Evolutionary conservation across 2,113 vertebrate species (phyloP).

Genomic region (Microtus pennsylvanicus): DNA sequence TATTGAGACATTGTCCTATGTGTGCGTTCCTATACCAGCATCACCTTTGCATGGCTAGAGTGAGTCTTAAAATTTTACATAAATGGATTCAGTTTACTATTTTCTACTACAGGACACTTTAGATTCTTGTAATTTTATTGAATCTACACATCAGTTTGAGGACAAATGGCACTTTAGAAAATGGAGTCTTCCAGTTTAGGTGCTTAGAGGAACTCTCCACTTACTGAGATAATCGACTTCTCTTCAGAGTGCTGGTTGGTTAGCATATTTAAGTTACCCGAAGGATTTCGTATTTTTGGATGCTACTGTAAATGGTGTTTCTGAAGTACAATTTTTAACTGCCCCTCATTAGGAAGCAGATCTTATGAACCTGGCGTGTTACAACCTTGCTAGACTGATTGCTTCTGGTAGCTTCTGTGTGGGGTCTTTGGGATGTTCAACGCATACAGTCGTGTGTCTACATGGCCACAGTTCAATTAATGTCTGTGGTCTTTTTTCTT

Average conservation of each 20-base stretch:
- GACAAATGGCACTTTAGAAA: conserved; percentile 9
- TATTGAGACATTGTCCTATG: not conserved
- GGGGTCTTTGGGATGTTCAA: conserved; percentile 11
- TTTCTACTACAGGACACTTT: conserved; percentile 4
- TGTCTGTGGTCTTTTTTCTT: not conserved
- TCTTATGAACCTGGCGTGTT: not conserved
- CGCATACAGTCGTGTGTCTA: not conserved
- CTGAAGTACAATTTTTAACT: conserved; percentile 50
- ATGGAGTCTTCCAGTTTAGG: not conserved
- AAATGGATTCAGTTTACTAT: conserved; percentile 19
- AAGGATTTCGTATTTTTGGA: conserved; percentile 35
- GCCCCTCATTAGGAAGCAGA: not conserved
- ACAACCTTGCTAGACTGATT: not conserved
- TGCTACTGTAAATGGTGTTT: conserved; percentile 8
- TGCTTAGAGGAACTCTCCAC: not conserved
- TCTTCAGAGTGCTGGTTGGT: not conserved
- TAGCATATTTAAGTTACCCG: conserved; percentile 28
- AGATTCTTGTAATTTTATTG: conserved; percentile 13
- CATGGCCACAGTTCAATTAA: not conserved
- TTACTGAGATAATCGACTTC: conserved; percentile 21
- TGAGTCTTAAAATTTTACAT: conserved; percentile 23
- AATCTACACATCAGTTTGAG: conserved; percentile 1
- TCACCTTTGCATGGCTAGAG: conserved; percentile 21
- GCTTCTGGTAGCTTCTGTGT: not conserved
- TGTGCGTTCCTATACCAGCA: not conserved